A percentile compares a stretch with the other conserved stretches of the same genome.
phyloP scores from a whole-genome alignment of 2,113 vertebrate species.

The Engystomops pustulosus region DNA sequence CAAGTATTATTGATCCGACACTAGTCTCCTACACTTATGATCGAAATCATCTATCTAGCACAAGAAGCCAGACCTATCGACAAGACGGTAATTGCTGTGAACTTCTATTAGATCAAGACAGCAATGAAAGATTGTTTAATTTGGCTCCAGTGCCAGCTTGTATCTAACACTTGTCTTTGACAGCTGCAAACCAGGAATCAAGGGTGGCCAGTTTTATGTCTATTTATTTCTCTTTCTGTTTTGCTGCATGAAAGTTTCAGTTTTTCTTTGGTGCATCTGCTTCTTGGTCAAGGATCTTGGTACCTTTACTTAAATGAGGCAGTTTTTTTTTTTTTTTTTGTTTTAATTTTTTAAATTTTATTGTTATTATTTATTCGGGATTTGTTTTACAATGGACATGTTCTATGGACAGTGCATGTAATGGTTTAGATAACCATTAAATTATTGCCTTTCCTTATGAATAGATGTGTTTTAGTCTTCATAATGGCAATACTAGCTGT shows the following conservation, averaged over 20 bases:
- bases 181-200: not conserved
- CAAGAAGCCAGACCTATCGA: not conserved
- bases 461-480: not conserved
- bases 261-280: not conserved
- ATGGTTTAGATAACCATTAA: not conserved
- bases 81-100: not conserved
- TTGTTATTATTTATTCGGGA: not conserved
- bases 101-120: not conserved
- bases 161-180: not conserved
- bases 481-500: not conserved
- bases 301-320: not conserved
- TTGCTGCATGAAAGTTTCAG: not conserved
- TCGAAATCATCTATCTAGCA: not conserved
- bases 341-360: no score
- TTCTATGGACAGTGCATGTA: not conserved
- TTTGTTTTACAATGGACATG: not conserved
- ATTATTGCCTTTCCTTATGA: not conserved
- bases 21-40: not conserved
- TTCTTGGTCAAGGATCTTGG: not conserved
- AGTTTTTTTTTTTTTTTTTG: no score
- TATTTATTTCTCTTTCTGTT: not conserved
- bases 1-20: no score
- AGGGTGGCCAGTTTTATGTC: not conserved
- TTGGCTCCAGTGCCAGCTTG: not conserved
- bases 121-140: not conserved